Percentiles rank a stretch among this genome's conserved stretches.
Conservation (phyloP, 2,797 vertebrate genomes). For the Melanotaenia parkinsoni region DNA sequence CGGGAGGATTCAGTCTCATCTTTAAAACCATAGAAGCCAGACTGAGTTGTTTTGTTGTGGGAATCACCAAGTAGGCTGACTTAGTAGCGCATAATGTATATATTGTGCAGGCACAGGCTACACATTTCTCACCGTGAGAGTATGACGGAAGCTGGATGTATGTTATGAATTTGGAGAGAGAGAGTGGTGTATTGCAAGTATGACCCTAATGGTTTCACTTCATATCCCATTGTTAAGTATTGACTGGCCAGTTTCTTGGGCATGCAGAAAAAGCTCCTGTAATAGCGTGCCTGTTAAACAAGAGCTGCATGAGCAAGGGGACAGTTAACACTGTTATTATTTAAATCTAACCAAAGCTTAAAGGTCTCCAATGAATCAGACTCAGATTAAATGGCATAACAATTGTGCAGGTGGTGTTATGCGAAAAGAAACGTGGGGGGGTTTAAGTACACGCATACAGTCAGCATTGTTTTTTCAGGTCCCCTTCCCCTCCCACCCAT, state of each 20-base stretch:
- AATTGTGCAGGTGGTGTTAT: constrained; percentile 70
- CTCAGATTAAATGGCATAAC: constrained; percentile 60
- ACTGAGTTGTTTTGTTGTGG: constrained; percentile 50
- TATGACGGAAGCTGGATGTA: background rate
- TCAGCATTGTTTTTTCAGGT: constrained; percentile 76
- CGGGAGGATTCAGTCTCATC: constrained; percentile 58
- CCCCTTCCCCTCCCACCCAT: constrained; percentile 59
- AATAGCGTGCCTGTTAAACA: background rate
- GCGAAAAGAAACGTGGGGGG: constrained; percentile 48
- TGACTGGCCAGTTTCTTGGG: background rate
- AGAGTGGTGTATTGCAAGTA: background rate
- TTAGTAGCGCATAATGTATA: constrained; percentile 32
- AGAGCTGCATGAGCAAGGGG: constrained; percentile 6
- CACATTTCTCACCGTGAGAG: background rate
- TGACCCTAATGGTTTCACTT: constrained; percentile 9
- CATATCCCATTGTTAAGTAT: constrained; percentile 10
- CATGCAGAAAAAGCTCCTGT: background rate
- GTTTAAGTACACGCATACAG: constrained; percentile 77
- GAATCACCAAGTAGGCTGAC: constrained; percentile 46
- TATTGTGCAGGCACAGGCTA: constrained; percentile 7
- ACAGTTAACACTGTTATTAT: constrained; percentile 32
- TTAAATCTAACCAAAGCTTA: constrained; percentile 24
- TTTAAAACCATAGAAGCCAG: constrained; percentile 59
- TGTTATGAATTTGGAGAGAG: background rate
- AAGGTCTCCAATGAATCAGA: constrained; percentile 27